Percentiles rank a stretch among this genome's conserved stretches.
phyloP scores from a whole-genome alignment of 2,888 invertebrate genomes.

The Fragum sueziense region DNA sequence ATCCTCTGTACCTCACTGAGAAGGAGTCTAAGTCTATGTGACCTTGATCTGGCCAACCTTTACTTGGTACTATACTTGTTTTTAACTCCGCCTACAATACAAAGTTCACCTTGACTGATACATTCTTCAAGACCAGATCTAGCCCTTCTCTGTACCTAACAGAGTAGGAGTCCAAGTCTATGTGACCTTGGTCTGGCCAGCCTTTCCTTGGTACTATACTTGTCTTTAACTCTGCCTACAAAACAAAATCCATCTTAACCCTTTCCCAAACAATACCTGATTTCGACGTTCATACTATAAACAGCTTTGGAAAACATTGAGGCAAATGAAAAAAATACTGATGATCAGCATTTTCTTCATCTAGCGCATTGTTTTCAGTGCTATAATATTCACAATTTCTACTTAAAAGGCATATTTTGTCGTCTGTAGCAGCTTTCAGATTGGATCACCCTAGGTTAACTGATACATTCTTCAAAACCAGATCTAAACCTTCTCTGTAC shows the following conservation, averaged over 20 bases:
- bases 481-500: slow-evolving; percentile 72
- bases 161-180: slow-evolving; percentile 46
- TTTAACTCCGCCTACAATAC: slow-evolving; percentile 52
- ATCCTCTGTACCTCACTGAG: slow-evolving; percentile 63
- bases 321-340: neutral
- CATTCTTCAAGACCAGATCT: slow-evolving; percentile 74
- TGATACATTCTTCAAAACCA: slow-evolving; percentile 73
- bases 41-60: slow-evolving; percentile 52
- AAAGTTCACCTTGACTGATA: slow-evolving; percentile 53
- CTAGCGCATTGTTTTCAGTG: neutral
- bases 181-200: slow-evolving; percentile 55
- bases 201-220: neutral
- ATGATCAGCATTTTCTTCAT: neutral
- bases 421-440: too few relatives aligned
- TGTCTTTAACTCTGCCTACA: slow-evolving; percentile 52
- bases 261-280: neutral
- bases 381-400: too few relatives aligned
- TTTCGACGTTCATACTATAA: too few relatives aligned
- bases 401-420: too few relatives aligned
- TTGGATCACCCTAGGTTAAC: neutral
- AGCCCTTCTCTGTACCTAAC: slow-evolving; percentile 68
- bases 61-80: slow-evolving; percentile 3
- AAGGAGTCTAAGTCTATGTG: slow-evolving; percentile 39
- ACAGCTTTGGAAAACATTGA: neutral
- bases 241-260: neutral